Conservation (phyloP, 2,888 invertebrate genomes). For the Parnassius mnemosyne region DNA sequence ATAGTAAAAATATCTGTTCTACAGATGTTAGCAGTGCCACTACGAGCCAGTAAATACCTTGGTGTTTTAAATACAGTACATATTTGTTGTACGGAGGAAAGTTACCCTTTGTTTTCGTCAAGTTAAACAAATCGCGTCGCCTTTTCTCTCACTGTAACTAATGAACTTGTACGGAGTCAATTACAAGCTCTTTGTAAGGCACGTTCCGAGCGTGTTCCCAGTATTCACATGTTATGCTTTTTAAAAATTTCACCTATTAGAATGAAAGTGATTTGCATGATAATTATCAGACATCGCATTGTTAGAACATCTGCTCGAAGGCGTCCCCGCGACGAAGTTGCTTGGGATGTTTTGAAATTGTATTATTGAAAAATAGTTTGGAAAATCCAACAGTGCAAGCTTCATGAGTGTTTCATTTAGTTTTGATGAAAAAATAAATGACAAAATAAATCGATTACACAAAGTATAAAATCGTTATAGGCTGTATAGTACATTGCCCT, state of each 20-base stretch:
- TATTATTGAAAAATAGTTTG: not conserved
- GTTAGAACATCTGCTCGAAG: not conserved
- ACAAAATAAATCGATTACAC: too few relatives aligned
- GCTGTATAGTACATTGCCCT: too few relatives aligned
- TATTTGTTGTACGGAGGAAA: conserved; percentile 64
- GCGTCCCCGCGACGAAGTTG: too few relatives aligned
- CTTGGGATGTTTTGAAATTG: not conserved
- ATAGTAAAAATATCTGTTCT: too few relatives aligned
- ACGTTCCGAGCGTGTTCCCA: conserved; percentile 40
- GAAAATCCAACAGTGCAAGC: too few relatives aligned
- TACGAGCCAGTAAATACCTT: conserved; percentile 32
- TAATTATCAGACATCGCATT: conserved; percentile 17
- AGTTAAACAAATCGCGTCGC: conserved; percentile 57
- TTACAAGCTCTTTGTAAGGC: conserved; percentile 59
- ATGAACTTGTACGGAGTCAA: conserved; percentile 60
- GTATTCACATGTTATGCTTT: conserved; percentile 54
- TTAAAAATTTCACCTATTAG: conserved; percentile 55
- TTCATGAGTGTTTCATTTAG: too few relatives aligned
- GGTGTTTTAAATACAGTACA: conserved; percentile 33
- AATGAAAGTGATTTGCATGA: conserved; percentile 41
- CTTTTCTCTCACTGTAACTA: conserved; percentile 66
- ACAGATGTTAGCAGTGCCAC: conserved; percentile 3
- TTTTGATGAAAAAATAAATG: too few relatives aligned
- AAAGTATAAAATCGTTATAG: too few relatives aligned
- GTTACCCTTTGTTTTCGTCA: conserved; percentile 65